phyloP scores from a whole-genome alignment of 2,797 vertebrate genomes.

The Coendou prehensilis region DNA sequence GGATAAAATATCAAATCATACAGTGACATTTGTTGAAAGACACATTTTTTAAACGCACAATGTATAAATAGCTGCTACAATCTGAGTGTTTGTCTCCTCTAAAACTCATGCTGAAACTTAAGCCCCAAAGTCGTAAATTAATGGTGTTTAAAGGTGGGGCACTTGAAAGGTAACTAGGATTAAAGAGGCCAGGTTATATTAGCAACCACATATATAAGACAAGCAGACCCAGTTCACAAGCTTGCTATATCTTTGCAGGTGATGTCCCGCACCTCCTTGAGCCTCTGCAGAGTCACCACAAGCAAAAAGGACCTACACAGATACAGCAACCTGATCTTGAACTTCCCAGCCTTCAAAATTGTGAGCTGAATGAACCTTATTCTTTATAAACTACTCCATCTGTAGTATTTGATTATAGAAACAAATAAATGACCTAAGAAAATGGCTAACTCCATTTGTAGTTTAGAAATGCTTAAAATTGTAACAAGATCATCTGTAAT shows the following conservation, averaged over 20 bases:
- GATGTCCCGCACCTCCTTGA: too few species aligned
- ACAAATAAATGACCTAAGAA: neutral
- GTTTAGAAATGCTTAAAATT: slow-evolving; percentile 40
- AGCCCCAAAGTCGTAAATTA: neutral
- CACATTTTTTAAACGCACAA: neutral
- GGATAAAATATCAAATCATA: neutral
- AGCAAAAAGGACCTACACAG: neutral
- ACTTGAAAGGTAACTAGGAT: neutral
- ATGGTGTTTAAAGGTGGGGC: neutral
- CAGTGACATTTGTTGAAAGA: slow-evolving; percentile 41
- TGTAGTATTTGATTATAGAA: neutral
- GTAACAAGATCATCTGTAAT: neutral
- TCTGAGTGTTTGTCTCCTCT: neutral
- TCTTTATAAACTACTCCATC: neutral
- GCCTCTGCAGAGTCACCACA: neutral
- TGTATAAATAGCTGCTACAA: neutral
- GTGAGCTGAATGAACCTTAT: neutral
- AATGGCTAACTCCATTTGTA: neutral
- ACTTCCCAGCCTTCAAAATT: neutral
- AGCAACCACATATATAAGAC: neutral
- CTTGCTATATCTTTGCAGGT: neutral
- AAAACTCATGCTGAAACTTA: neutral
- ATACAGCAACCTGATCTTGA: neutral
- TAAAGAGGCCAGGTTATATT: neutral
- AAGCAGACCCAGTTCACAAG: neutral